phyloP scores from a whole-genome alignment of 2,797 vertebrate genomes.

The Amazona finschi region DNA sequence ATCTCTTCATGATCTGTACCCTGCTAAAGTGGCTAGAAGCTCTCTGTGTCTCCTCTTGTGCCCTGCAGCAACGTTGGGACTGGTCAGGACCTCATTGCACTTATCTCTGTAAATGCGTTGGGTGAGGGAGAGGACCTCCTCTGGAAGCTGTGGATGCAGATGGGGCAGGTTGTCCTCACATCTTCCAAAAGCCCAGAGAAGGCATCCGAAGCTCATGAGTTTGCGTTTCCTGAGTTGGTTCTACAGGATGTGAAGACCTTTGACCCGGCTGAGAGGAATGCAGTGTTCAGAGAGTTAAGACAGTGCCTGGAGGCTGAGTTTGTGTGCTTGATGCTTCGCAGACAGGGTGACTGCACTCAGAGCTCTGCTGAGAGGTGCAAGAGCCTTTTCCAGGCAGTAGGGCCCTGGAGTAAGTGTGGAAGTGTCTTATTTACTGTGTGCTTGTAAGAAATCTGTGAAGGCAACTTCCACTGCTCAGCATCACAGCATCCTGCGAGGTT shows the following conservation, averaged over 20 bases:
- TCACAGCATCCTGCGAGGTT: neutral
- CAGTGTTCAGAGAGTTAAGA: neutral
- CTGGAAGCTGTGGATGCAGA: neutral
- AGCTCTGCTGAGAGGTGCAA: neutral
- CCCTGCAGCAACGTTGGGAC: neutral
- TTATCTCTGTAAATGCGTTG: neutral
- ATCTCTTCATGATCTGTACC: neutral
- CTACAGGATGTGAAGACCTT: neutral
- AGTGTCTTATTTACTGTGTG: neutral
- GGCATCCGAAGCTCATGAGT: neutral
- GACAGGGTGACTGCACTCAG: accelerated
- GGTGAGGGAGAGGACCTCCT: neutral
- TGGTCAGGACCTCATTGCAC: neutral
- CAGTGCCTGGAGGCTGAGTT: neutral
- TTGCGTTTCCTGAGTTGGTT: neutral
- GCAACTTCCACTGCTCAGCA: neutral
- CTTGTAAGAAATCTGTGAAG: neutral
- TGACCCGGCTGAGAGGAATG: neutral
- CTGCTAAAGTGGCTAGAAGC: neutral
- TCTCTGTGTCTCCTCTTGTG: neutral
- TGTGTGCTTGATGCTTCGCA: neutral
- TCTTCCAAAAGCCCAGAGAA: neutral
- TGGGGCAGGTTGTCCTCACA: neutral
- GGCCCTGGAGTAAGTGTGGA: neutral
- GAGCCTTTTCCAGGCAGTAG: neutral